Base-by-base conservation (phyloP, 2,888 invertebrate species). In the Xanthia icteritia region DNA sequence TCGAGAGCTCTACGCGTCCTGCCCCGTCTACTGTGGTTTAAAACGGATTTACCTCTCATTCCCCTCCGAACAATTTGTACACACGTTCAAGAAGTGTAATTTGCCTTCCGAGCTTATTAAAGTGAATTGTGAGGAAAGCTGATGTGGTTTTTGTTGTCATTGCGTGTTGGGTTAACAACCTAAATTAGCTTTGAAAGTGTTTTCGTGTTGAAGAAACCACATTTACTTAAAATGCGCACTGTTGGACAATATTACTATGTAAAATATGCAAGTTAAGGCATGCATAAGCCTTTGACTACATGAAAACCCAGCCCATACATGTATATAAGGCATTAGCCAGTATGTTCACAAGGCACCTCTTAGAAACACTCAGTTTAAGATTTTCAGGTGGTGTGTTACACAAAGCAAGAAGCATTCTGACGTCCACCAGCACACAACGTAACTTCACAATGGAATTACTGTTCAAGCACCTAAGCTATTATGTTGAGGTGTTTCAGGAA, bases 11-110 rank as follows among this genome's bases (percentile, higher is more conserved):
- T 89, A 89, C 91, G 90, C 92, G 91, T 89, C 90, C 90, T 89
- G 89, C 85, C 84, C 90, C 92, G 92, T 94, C 94, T 94, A 90
- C 92, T 93, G 94, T 90, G 95, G 95, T 94, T 95, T 95, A 93
- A 95, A 95, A 92, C 92, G 94, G 95, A 94, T 95, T 94, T 94
- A 93, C 94, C 93, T 94, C 93, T 93, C 94, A 93, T 94, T 91
- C 92, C 90, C 90, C 91, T 90, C 92, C 93, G 90, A 93, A 92
- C 93, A 93, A 94, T 95, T 94, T 94, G 94, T 95, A 94, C 92
- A 94, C 93, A 94, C 92, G 90, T 91, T 92, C 91, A 92, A 94
- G 93, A 92, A 88, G 87, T 90, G 89, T 91, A 91, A 92, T 93
- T 92, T 89, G 87, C 85, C 89, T 91, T 89, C 85, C 84, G 87